These are phyloP conservation scores for Luperina testacea DNA, from an alignment of 2,888 invertebrate species.

Conservation along the genomic window DNA sequence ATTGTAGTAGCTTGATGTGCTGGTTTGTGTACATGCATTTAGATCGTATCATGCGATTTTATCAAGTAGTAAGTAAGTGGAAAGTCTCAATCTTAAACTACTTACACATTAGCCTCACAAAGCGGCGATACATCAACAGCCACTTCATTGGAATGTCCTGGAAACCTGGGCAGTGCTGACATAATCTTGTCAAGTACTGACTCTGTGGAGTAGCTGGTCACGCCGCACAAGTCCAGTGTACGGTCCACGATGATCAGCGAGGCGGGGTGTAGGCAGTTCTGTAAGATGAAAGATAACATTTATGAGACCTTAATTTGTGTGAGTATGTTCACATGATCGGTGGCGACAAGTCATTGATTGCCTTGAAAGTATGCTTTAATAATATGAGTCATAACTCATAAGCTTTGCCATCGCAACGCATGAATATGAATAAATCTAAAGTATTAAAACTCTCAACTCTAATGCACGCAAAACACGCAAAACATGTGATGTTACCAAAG, in stretches of 20 bases:
- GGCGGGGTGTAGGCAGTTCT: constrained; percentile 86
- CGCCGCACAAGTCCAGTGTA: constrained; percentile 91
- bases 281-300: constrained; percentile 59
- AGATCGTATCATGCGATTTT: not conserved
- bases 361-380: not conserved
- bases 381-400: not conserved
- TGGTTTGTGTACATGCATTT: not conserved
- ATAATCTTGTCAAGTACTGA: constrained; percentile 91
- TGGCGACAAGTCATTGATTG: not conserved
- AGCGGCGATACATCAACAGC: constrained; percentile 92
- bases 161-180: constrained; percentile 90
- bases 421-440: not conserved
- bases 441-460: not conserved
- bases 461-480: not conserved
- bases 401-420: not conserved
- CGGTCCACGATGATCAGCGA: constrained; percentile 91
- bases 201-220: constrained; percentile 91
- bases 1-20: not conserved
- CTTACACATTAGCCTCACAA: constrained; percentile 88
- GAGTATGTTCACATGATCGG: not conserved
- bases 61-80: not conserved
- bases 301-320: not conserved
- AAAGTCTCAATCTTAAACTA: not conserved
- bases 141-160: constrained; percentile 91
- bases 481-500: not conserved